phyloP scores from a whole-genome alignment of 2,113 vertebrate genomes.

The Vicugna pacos region DNA sequence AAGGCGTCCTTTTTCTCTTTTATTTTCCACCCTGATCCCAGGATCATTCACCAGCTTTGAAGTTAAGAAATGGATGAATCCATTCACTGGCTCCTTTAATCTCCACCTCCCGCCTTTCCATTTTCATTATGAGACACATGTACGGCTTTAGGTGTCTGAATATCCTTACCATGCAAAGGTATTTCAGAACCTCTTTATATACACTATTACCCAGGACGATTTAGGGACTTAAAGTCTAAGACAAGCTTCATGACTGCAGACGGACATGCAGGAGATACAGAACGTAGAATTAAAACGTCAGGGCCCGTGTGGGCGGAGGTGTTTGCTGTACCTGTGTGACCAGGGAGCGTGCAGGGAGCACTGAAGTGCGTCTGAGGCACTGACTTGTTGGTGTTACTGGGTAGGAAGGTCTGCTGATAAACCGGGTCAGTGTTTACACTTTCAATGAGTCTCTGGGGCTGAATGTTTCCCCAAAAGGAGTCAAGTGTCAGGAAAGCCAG shows the following conservation, averaged over 20 bases:
- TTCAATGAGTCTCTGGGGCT: neutral
- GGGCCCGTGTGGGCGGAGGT: neutral
- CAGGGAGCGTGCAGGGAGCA: neutral
- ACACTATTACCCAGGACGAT: neutral
- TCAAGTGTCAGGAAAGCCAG: neutral
- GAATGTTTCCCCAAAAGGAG: neutral
- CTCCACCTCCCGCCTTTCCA: neutral
- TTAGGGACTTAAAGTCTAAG: neutral
- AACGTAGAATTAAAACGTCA: constrained; percentile 43
- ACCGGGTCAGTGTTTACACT: neutral
- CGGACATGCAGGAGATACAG: neutral
- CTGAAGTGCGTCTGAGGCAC: neutral
- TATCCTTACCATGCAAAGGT: neutral
- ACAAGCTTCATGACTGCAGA: neutral
- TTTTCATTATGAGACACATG: constrained; percentile 28
- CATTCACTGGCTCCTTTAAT: neutral
- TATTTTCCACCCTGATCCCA: neutral
- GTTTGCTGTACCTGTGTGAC: neutral
- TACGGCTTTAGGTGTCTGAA: neutral
- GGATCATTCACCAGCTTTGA: constrained; percentile 4
- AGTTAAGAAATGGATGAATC: constrained; percentile 26
- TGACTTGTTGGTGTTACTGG: constrained; percentile 25
- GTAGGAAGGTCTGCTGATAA: neutral
- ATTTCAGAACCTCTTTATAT: neutral
- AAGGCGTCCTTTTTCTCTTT: neutral